phyloP scores from a whole-genome alignment of 2,797 vertebrate species.

The Acropternis orthonyx region DNA sequence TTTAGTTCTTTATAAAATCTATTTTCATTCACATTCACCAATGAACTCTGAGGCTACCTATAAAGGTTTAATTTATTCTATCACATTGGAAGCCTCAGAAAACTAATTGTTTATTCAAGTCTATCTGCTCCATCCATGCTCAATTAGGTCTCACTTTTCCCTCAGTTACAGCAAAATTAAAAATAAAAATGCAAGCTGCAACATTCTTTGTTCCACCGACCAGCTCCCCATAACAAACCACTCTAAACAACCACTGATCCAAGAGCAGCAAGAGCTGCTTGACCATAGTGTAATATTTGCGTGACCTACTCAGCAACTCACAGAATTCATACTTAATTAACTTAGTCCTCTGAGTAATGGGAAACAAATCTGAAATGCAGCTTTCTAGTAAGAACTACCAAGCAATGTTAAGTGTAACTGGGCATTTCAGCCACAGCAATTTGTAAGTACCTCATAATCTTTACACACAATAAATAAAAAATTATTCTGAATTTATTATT shows the following conservation, averaged over 20 bases:
- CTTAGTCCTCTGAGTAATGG: not conserved
- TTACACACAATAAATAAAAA: not conserved
- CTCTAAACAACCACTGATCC: not conserved
- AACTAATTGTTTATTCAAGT: slow-evolving; percentile 72
- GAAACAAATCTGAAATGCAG: slow-evolving; percentile 23
- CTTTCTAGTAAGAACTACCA: not conserved
- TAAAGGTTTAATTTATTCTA: slow-evolving; percentile 61
- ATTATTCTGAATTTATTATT: not conserved
- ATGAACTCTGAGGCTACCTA: slow-evolving; percentile 52
- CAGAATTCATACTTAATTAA: not conserved
- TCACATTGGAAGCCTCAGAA: slow-evolving; percentile 40
- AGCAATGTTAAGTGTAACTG: not conserved
- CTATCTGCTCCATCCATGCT: slow-evolving; percentile 51
- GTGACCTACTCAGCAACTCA: not conserved
- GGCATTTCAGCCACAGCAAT: not conserved
- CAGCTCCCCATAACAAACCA: not conserved
- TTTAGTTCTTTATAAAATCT: slow-evolving; percentile 70
- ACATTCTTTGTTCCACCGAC: slow-evolving; percentile 13
- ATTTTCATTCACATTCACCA: slow-evolving; percentile 68
- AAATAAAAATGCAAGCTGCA: slow-evolving; percentile 61
- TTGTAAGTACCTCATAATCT: not conserved
- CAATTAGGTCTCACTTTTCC: slow-evolving; percentile 55
- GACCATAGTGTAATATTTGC: not conserved
- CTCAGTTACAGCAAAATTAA: slow-evolving; percentile 62
- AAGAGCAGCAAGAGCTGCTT: not conserved